Evolutionary conservation across 1,140 invertebrate species (phyloP), one percentile per base, ranked within the genome.

Genomic region (Sinella curviseta): DNA sequence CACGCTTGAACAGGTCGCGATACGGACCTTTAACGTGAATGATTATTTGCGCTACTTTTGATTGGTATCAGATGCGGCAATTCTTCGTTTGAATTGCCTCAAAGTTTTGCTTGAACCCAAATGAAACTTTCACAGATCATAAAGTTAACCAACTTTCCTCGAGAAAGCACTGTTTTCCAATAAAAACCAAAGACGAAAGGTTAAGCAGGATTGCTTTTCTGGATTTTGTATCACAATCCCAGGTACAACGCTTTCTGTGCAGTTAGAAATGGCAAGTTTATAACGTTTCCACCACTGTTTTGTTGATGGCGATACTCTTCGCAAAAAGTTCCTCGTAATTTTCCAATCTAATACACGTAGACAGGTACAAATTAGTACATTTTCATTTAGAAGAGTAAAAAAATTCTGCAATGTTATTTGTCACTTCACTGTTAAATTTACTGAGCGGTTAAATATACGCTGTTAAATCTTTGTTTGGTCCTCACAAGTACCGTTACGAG

Each of bases 401-500:
- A 17, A 26, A n/a, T 60, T 60, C 24, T 60, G 24, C 14, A 60
- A 60, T 60, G 57, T 60, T 17, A 48, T 48, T 48, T 48, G 20
- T 12, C 39, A 48, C 39, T 48, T 60, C 24, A 3, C 24, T 26
- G 57, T 60, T 60, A 48, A 48, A 48, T 48, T 48, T 48, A 48
- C 24, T 48, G 39, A 48, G 39, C 39, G 39, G 39, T 48, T 48
- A 48, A 48, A 48, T 8, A 48, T 8, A 48, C 8, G 8, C 20
- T 48, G 39, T 48, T 8, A 12, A 12, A 48, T 20, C 20, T 20
- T 20, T 48, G 8, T 48, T 48, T 20, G 8, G 39, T 48, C 8
- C 39, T 48, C n/a, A n/a, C 8, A 26, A n/a, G 24, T 65, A n/a
- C 57, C 57, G 57, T 65, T 65, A 65, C 65, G 65, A 70, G 65